Evolutionary conservation across 2,797 vertebrate species (phyloP), one percentile per base, ranked within the genome.

Genomic region (Botia almorhae): DNA sequence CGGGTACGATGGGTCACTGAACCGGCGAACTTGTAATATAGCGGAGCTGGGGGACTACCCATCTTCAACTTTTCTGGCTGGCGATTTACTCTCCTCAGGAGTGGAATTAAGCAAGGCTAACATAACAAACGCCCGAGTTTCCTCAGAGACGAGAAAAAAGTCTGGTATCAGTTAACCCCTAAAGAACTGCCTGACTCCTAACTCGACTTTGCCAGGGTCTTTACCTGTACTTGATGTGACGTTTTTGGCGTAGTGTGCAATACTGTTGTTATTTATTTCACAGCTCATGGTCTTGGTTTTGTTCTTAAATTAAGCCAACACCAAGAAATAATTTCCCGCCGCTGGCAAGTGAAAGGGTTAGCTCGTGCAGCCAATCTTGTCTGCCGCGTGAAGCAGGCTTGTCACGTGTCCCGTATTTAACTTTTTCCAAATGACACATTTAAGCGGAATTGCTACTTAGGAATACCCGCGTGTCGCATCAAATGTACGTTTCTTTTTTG

Each of bases 21-120:
- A 76, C 85, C 83, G 86, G 82, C 61, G 88, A 82, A 82, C 90
- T 87, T 88, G 29, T 65, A 69, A 33, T 56, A 48, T 79, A 39
- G 68, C 39, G 19, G 21, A 55, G 55, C 50, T 71, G 48, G 17
- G 69, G 51, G 13, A 53, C 43, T 53, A 26, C 19, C 14, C 51
- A 58, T 58, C n/a, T 81, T n/a, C 29, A 80, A 76, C 61, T 81
- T 77, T 69, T 76, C 16, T 51, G 76, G 23, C 50, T 36, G 23
- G 39, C 14, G 23, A 60, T 68, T 68, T 80, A 19, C 73, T 51
- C 33, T 63, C 23, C 58, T 39, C 69, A 0, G 17, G 39, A 64
- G 60, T 17, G 21, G 29, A 71, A 55, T 69, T 43, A 61, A 53
- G 33, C 29, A 65, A 55, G 60, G n/a, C 17, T 33, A 77, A 46